Conservation (phyloP, 2,888 invertebrate species). For the Sabatieria punctata region DNA sequence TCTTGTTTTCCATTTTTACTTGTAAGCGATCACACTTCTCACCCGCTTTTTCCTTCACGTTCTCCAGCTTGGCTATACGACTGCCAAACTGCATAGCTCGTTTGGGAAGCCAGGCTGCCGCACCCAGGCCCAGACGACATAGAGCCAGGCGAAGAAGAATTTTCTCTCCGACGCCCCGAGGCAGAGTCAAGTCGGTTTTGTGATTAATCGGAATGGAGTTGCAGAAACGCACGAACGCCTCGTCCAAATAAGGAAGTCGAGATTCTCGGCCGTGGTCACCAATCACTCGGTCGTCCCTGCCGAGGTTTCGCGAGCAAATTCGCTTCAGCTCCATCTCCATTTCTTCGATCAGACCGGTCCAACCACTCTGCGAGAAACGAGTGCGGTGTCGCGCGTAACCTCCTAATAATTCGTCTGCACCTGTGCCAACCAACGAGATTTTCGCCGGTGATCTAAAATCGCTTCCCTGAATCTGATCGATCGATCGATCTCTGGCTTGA, state of each 20-base stretch:
- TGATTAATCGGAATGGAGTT: constrained; percentile 35
- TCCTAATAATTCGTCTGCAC: constrained; percentile 90
- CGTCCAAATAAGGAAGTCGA: constrained; percentile 51
- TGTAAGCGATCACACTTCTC: constrained; percentile 45
- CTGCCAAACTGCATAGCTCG: constrained; percentile 93
- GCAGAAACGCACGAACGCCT: constrained; percentile 41
- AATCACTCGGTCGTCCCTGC: constrained; percentile 74
- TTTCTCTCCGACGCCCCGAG: constrained; percentile 74
- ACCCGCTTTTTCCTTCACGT: constrained; percentile 67
- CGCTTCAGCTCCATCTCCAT: constrained; percentile 60
- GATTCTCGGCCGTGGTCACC: constrained; percentile 60
- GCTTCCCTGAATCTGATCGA: neutral
- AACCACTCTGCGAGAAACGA: constrained; percentile 36
- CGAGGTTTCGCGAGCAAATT: constrained; percentile 74
- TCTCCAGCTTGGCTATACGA: constrained; percentile 58
- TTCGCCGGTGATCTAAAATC: constrained; percentile 10
- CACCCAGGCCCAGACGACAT: constrained; percentile 27
- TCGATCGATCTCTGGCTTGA: no score
- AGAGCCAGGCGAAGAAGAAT: constrained; percentile 50
- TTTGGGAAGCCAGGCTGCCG: constrained; percentile 53
- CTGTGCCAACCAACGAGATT: constrained; percentile 61
- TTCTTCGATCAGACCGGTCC: constrained; percentile 45
- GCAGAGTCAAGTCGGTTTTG: constrained; percentile 41
- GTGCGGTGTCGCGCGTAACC: constrained; percentile 78
- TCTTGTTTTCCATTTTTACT: no score